Evolutionary conservation across 1,140 invertebrate genomes (phyloP), one percentile per base, ranked within the genome.

Genomic region (Platyscapa corneri): DNA sequence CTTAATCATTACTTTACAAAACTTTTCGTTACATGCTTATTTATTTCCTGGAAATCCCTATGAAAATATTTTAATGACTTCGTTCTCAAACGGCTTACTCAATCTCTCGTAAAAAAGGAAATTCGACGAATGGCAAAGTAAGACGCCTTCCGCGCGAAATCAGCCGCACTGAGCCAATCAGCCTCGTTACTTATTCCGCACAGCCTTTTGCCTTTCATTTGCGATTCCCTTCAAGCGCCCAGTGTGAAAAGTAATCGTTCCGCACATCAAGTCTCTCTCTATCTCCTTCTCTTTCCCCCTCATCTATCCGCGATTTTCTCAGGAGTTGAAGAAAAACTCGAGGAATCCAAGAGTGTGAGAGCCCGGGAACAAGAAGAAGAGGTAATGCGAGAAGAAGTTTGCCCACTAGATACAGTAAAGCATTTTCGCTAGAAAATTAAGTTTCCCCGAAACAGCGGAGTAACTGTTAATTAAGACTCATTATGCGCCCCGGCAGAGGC

Each of bases 381-480:
- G n/a, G 23, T 1, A 83, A 42, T 23, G 27, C 3, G 20, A 77
- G 60, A 82, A 60, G 67, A 72, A 83, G 82, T 46, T 64, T 39
- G 30, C 49, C 18, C 49, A 37, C 53, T 34, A 42, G 53, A 42
- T 80, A 14, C 27, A 46, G 46, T 64, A 8, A 39, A 37, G 67
- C 39, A 84, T 72, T 87, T 76, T 87, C 75, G 76, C n/a, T 77
- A 32, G 87, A 89, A 92, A 93, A 93, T 93, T 90, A 92, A 93
- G 92, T 90, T 92, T 91, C 88, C 83, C 89, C 89, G 90, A 92
- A 93, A 93, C 90, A 92, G 42, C 91, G 89, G 89, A 89, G 90
- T 90, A 92, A 92, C 93, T 93, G 93, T 93, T 93, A 93, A 93
- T 93, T 93, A 93, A 93, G 93, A 93, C 91, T 93, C 91, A 93